A percentile compares a stretch with the other conserved stretches of the same genome.
Evolutionary conservation across 1,140 invertebrate genomes (phyloP).

Genomic region (Drosophila subpulchrella): DNA sequence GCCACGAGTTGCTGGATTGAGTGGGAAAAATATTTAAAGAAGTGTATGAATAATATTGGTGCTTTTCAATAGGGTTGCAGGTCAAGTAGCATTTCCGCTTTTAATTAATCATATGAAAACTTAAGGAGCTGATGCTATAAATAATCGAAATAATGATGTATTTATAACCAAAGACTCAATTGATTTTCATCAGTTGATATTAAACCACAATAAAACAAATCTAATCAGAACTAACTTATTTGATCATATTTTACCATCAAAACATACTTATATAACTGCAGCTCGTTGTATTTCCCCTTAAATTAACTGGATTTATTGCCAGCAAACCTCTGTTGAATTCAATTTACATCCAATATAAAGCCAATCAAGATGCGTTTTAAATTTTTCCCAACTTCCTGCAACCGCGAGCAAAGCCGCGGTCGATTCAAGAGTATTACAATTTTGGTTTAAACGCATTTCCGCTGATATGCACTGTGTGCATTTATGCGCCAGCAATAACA

Average conservation of each 20-base stretch:
- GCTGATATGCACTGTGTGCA: slow-evolving; percentile 41
- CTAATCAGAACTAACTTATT: neutral
- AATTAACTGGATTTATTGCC: neutral
- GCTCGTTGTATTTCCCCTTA: too few species aligned
- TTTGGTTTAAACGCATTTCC: slow-evolving; percentile 67
- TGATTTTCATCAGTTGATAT: neutral
- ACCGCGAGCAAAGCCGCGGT: slow-evolving; percentile 20
- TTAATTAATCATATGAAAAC: neutral
- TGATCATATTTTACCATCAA: too few species aligned
- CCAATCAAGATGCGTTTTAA: slow-evolving; percentile 43
- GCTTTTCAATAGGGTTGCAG: neutral
- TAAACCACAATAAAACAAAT: slow-evolving; percentile 1
- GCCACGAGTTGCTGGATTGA: slow-evolving; percentile 8
- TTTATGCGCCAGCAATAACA: slow-evolving; percentile 37
- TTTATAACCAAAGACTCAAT: neutral
- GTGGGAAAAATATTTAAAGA: slow-evolving; percentile 27
- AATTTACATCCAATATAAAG: slow-evolving; percentile 11
- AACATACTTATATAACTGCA: neutral
- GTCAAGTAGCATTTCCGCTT: neutral
- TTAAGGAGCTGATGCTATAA: neutral
- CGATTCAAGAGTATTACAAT: slow-evolving; percentile 37
- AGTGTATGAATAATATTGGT: slow-evolving; percentile 18
- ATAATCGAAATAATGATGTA: neutral
- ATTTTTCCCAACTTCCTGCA: slow-evolving; percentile 27
- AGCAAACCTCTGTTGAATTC: neutral